phyloP scores from a whole-genome alignment of 2,888 invertebrate genomes.

The Athripsodes cinereus region DNA sequence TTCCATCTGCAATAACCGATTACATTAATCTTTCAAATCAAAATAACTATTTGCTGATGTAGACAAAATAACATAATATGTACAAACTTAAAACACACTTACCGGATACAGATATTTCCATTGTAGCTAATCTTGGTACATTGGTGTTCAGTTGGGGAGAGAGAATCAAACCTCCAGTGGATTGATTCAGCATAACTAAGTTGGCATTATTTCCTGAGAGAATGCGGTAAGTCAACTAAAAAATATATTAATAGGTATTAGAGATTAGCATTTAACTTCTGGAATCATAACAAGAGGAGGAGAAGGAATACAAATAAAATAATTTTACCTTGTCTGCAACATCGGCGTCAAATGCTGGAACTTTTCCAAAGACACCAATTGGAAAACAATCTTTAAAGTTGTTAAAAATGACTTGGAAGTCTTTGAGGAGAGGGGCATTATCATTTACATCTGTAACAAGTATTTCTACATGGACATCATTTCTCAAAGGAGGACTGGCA shows the following conservation, averaged over 20 bases:
- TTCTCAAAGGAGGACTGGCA: constrained; percentile 82
- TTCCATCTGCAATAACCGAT: constrained; percentile 61
- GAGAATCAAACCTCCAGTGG: constrained; percentile 76
- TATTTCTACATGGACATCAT: constrained; percentile 83
- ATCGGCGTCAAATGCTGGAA: constrained; percentile 93
- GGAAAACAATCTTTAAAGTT: constrained; percentile 93
- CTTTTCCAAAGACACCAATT: constrained; percentile 80
- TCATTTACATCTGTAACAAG: constrained; percentile 92
- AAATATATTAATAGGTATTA: constrained; percentile 8
- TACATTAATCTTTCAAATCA: not conserved
- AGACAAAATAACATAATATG: not conserved
- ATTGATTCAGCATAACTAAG: constrained; percentile 74
- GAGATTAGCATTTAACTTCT: not conserved
- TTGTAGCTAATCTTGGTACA: constrained; percentile 86
- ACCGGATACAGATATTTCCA: constrained; percentile 89
- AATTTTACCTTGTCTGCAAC: constrained; percentile 68
- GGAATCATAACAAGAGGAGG: too few relatives aligned
- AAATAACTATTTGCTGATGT: not conserved
- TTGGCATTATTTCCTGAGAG: constrained; percentile 91
- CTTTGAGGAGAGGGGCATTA: constrained; percentile 85
- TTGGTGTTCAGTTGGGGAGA: constrained; percentile 94
- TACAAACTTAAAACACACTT: constrained; percentile 5
- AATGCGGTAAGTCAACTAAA: constrained; percentile 70
- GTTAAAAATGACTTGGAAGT: constrained; percentile 92
- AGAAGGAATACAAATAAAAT: not conserved